These are phyloP conservation scores for Dione vanillae DNA, from an alignment of 2,888 invertebrate genomes.

Conservation along the genomic window DNA sequence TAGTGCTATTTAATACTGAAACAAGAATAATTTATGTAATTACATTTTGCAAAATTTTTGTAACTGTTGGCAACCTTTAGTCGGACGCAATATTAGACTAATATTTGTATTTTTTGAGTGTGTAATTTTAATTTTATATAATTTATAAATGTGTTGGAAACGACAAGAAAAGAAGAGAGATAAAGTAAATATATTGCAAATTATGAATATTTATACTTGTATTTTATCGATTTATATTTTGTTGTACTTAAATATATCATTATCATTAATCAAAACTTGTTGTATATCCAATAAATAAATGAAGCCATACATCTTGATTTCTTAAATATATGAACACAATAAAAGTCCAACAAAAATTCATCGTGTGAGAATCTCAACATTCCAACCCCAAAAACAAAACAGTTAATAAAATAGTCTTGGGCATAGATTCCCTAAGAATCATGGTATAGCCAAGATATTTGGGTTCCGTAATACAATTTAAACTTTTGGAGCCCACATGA, in stretches of 20 bases:
- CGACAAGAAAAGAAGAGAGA: too few species aligned
- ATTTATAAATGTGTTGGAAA: too few species aligned
- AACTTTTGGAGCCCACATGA: constrained; percentile 81
- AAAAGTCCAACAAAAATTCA: background rate
- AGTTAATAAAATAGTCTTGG: constrained; percentile 35
- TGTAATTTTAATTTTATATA: too few species aligned
- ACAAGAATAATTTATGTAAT: background rate
- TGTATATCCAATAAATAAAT: background rate
- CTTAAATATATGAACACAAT: background rate
- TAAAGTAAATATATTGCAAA: too few species aligned
- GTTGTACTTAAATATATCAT: too few species aligned
- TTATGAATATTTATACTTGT: too few species aligned
- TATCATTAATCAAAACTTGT: too few species aligned
- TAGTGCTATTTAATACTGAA: background rate
- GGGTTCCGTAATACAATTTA: constrained; percentile 80
- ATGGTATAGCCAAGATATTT: constrained; percentile 66
- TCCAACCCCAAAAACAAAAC: constrained; percentile 8
- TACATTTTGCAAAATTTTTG: background rate
- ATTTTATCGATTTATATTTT: too few species aligned
- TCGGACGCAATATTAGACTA: too few species aligned
- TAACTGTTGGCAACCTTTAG: background rate
- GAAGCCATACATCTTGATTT: constrained; percentile 2
- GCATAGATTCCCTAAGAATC: constrained; percentile 54
- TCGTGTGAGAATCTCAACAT: constrained; percentile 3
- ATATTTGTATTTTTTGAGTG: too few species aligned